A percentile compares a stretch with the other conserved stretches of the same genome.
phyloP scores from a whole-genome alignment of 1,140 invertebrate genomes.

The Heterodera carotae region DNA sequence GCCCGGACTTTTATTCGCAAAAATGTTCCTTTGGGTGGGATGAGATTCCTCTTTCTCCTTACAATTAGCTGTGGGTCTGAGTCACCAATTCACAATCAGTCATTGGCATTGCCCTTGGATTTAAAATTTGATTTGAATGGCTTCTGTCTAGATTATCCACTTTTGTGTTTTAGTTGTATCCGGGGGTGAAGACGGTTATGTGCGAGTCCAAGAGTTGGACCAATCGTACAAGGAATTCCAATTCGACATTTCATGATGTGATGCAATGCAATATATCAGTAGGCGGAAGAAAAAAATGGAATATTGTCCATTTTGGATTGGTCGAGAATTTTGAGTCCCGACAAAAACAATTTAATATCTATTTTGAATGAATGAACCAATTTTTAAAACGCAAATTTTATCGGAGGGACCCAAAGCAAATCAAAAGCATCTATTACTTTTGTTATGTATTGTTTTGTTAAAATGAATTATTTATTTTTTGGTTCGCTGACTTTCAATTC shows the following conservation, averaged over 20 bases:
- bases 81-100: too few relatives aligned
- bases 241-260: slow-evolving; percentile 69
- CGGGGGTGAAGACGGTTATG: slow-evolving; percentile 97
- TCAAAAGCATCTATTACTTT: too few relatives aligned
- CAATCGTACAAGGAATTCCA: slow-evolving; percentile 92
- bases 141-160: background rate
- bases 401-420: too few relatives aligned
- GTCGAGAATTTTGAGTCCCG: background rate
- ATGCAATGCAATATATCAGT: too few relatives aligned
- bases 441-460: background rate
- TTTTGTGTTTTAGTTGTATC: slow-evolving; percentile 75
- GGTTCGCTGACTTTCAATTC: too few relatives aligned
- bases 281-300: too few relatives aligned
- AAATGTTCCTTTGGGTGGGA: too few relatives aligned
- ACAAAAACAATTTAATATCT: background rate
- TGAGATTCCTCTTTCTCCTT: too few relatives aligned
- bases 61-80: too few relatives aligned
- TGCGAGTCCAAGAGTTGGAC: slow-evolving; percentile 93
- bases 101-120: too few relatives aligned
- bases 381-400: background rate
- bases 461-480: background rate
- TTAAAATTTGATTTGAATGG: too few relatives aligned
- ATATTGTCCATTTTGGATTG: background rate
- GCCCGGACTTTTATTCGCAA: too few relatives aligned
- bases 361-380: background rate